Base-by-base conservation (phyloP, 2,888 invertebrate genomes). In the Caenorhabditis japonica region DNA sequence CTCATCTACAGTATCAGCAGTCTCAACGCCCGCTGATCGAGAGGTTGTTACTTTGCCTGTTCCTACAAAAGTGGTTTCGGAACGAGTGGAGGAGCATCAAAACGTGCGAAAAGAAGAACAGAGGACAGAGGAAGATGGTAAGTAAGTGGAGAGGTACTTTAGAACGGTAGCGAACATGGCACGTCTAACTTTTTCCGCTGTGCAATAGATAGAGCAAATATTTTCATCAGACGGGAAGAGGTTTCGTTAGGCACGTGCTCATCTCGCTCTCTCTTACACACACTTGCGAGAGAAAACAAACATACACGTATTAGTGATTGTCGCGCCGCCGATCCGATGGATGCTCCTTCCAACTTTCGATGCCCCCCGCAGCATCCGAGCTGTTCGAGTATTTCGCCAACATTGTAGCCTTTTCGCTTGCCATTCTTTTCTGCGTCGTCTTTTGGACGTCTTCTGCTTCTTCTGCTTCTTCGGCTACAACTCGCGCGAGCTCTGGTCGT, bases 231-330 rank as follows among this genome's bases (percentile, higher is more conserved):
- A 38, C 55, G 41, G 21, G 36, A 25, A 30, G 56, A 33, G 39
- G 43, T 33, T 56, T 33, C 30, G 17, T 52, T 19, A 36, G 33
- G 34, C 49, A n/a, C 49, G 36, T 19, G 21, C 49, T 43, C 49
- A 43, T 43, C 43, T 36, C 27, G 61, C 64, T 64, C 56, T 66
- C 55, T 55, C 66, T 55, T 55, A 34, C 41, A 34, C 43, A 15
- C 41, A n/a, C 34, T 33, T 8, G 21, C 39, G 44, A 53, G 34
- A 55, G 64, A 64, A 64, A 64, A 64, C 64, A 64, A 64, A 64
- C 39, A 64, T 38, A 61, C 52, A 61, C 52, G 61, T 44, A 49
- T 39, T 53, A 53, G 38, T 53, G 38, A 25, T 23, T 15, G 52
- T 8, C 30, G n/a, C 23, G 39, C 25, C 39, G 15, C 38, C 27